Base-by-base conservation (phyloP, 2,888 invertebrate species). In the Diarsia brunnea region DNA sequence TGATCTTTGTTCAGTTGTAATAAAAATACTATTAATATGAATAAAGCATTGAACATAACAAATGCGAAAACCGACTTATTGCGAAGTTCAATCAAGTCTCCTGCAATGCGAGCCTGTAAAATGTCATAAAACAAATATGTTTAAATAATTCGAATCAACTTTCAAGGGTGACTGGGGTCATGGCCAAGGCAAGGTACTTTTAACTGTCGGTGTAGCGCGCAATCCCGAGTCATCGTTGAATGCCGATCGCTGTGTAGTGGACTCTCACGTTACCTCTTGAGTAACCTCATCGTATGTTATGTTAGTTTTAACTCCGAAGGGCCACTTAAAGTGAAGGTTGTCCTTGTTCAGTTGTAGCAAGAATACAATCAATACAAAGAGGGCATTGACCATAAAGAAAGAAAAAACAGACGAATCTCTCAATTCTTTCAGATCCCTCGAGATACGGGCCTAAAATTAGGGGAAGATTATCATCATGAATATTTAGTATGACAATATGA, bases 11-110 rank as follows among this genome's bases (percentile, higher is more conserved):
- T 99, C 97, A 99, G 98, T 98, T 99, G 99, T 95, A 99, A 98
- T 96, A 99, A 98, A 97, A 99, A 99, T 94, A 99, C 99, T 97
- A 99, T 98, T 97, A 99, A 98, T 95, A 99, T 99, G 98, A 99
- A 99, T 94, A 99, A 98, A 96, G 99, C 99, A 98, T 99, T 99
- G 97, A 99, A 98, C 99, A 99, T 99, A 97, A 99, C 98, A 98
- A 99, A 99, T 94, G 98, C 99, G 97, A 99, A 99, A 93, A 99
- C 99, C 92, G 99, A 98, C 96, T 99, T 99, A 98, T 99, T 99
- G 94, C 99, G 97, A 94, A 99, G 98, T 94, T 99, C 99, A 94
- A 98, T 97, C 96, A 99, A 97, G 96, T 99, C 99, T 92, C 97
- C 97, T 92, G 98, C 98, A 93, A 99, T 98, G 94, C 98, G 97